Evolutionary conservation across 2,888 invertebrate genomes (phyloP).

Genomic region (Plemyria rubiginata): DNA sequence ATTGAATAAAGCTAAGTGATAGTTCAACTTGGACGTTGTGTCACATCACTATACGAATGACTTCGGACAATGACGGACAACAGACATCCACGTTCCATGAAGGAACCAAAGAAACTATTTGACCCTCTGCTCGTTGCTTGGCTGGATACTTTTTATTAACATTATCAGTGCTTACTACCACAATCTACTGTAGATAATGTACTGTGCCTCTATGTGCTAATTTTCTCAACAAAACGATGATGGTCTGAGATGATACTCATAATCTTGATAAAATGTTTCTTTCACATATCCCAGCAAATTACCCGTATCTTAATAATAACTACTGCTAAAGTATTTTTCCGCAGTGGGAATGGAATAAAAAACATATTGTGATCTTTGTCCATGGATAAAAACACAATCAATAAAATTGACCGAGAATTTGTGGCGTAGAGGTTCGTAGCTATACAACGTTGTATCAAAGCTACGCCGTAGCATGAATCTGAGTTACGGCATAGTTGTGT

Average conservation of each 20-base stretch:
- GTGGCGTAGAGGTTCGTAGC: conserved; percentile 3
- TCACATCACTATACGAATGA: conserved; percentile 32
- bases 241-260: too few species aligned
- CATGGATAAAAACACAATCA: background rate
- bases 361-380: too few species aligned
- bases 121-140: conserved; percentile 37
- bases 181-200: too few species aligned
- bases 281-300: too few species aligned
- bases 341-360: too few species aligned
- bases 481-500: conserved; percentile 22
- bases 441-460: conserved; percentile 18
- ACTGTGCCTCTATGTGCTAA: too few species aligned
- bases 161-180: background rate
- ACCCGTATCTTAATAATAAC: too few species aligned
- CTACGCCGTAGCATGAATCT: conserved; percentile 25
- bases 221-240: too few species aligned
- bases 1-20: too few species aligned
- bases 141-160: background rate
- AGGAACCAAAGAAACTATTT: conserved; percentile 46
- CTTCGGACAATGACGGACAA: conserved; percentile 58
- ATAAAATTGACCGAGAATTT: background rate
- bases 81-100: conserved; percentile 56
- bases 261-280: too few species aligned
- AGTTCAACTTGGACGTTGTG: background rate
- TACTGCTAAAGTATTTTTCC: too few species aligned